Conservation (phyloP, 2,888 invertebrate genomes). For the Chydorus sphaericus region DNA sequence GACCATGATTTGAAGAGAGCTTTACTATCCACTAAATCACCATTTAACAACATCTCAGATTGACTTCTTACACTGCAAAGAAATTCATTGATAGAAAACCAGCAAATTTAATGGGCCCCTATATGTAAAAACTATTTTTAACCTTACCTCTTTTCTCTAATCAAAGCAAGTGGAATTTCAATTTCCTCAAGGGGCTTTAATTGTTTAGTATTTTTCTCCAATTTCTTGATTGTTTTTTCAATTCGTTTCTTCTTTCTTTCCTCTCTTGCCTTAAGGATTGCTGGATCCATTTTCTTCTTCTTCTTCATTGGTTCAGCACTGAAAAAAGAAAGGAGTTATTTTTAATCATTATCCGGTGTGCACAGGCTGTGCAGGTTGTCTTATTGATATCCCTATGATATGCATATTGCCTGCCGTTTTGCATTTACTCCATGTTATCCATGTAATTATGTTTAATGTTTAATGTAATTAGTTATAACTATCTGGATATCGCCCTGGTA, state of each 20-base stretch:
- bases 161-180: conserved; percentile 51
- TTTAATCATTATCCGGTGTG: too few relatives aligned
- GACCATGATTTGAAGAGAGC: conserved; percentile 61
- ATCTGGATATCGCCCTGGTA: too few relatives aligned
- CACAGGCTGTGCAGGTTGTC: too few relatives aligned
- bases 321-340: conserved; percentile 17
- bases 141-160: conserved; percentile 47
- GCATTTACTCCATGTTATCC: too few relatives aligned
- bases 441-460: too few relatives aligned
- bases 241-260: conserved; percentile 65
- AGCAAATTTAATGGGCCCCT: neutral
- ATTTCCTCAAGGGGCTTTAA: conserved; percentile 81
- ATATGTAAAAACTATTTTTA: conserved; percentile 20
- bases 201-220: conserved; percentile 66
- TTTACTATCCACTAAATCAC: conserved; percentile 45
- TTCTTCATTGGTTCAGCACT: conserved; percentile 82
- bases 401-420: too few relatives aligned
- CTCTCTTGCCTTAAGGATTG: conserved; percentile 60
- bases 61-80: conserved; percentile 38
- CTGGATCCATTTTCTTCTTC: conserved; percentile 72
- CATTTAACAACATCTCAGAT: conserved; percentile 33
- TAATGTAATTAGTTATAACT: too few relatives aligned
- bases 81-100: conserved; percentile 12
- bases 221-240: conserved; percentile 67
- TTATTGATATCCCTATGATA: too few relatives aligned